These are phyloP conservation scores for Salvelinus fontinalis DNA, from an alignment of 2,113 vertebrate species.

Conservation along the genomic window DNA sequence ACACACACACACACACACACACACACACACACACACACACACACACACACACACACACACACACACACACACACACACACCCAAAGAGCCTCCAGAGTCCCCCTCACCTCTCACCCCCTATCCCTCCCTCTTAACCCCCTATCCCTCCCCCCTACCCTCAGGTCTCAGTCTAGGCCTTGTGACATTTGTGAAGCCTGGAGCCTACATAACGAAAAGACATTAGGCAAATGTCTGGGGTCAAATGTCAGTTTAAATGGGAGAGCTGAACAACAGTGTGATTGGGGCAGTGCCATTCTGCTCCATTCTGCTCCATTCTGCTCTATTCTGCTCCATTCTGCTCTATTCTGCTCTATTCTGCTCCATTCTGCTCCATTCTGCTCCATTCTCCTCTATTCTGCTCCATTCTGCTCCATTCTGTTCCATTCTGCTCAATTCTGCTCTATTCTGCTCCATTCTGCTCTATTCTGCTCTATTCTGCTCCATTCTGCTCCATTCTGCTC, in stretches of 20 bases:
- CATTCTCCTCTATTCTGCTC: too few species aligned
- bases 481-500: too few species aligned
- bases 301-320: not conserved
- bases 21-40: not conserved
- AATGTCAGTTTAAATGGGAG: constrained; percentile 77
- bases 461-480: too few species aligned
- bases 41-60: not conserved
- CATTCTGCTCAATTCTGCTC: too few species aligned
- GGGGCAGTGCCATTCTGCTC: constrained; percentile 62
- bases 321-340: too few species aligned
- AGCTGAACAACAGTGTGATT: constrained; percentile 73
- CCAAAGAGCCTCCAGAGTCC: constrained; percentile 16
- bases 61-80: too few species aligned
- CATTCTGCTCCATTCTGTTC: too few species aligned
- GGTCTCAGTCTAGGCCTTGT: constrained; percentile 53
- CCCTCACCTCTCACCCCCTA: constrained; percentile 39
- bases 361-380: too few species aligned
- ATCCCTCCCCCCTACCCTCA: too few species aligned
- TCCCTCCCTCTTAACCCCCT: not conserved
- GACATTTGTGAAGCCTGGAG: constrained; percentile 75
- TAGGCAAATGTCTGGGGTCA: constrained; percentile 79
- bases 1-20: too few species aligned
- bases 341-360: too few species aligned
- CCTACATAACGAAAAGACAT: constrained; percentile 82
- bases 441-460: too few species aligned